Conservation (phyloP, 2,888 invertebrate genomes). For the Patella ulyssiponensis region DNA sequence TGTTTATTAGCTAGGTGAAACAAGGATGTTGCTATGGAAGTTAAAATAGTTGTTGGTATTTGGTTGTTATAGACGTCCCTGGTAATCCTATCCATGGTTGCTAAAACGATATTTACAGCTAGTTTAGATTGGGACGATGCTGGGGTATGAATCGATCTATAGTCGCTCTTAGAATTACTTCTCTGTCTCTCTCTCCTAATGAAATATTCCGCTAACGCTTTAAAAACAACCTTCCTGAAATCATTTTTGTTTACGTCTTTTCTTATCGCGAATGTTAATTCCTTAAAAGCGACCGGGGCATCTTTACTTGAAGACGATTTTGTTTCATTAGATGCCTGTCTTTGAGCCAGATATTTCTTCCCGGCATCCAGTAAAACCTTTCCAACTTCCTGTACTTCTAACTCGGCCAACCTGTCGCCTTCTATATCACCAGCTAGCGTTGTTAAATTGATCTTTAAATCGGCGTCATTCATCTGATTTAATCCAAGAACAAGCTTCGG, state of each 20-base stretch:
- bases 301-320: neutral
- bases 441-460: neutral
- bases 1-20: neutral
- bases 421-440: neutral
- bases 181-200: slow-evolving; percentile 4
- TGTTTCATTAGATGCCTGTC: too few relatives aligned
- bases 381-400: neutral
- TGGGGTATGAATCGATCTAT: neutral
- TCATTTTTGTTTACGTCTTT: slow-evolving; percentile 5
- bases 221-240: slow-evolving; percentile 17
- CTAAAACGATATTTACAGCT: slow-evolving; percentile 10
- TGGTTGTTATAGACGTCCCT: neutral
- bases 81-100: slow-evolving; percentile 16
- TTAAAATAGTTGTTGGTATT: slow-evolving; percentile 11
- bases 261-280: neutral
- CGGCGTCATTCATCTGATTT: neutral
- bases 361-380: neutral
- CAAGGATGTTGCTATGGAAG: slow-evolving; percentile 13
- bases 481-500: slow-evolving; percentile 17
- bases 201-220: slow-evolving; percentile 13
- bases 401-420: neutral
- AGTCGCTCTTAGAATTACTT: neutral
- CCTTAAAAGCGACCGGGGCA: neutral
- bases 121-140: slow-evolving; percentile 10
- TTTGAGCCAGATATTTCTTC: neutral